Conservation (phyloP, 2,797 vertebrate species). For the Dicrostonyx torquatus region DNA sequence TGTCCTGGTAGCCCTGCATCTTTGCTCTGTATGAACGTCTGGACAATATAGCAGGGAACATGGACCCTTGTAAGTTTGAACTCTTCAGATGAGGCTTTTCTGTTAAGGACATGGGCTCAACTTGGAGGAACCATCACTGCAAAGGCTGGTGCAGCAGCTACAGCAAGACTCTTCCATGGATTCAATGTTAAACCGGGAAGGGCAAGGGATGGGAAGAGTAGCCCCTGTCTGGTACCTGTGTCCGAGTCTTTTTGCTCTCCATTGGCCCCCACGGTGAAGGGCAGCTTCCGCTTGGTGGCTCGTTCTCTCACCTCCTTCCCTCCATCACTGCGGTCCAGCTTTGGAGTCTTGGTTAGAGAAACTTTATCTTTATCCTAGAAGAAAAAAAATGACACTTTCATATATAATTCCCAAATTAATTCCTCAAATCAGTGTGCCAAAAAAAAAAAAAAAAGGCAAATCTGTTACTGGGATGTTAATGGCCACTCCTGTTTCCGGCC, state of each 20-base stretch:
- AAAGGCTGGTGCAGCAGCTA: not conserved
- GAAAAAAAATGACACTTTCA: conserved; percentile 69
- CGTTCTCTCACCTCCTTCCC: conserved; percentile 99
- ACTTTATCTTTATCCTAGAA: conserved; percentile 98
- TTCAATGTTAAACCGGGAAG: not conserved
- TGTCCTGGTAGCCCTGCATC: not conserved
- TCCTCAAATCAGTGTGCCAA: not conserved
- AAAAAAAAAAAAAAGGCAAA: no score
- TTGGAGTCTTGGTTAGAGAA: conserved; percentile 99
- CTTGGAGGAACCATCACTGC: not conserved
- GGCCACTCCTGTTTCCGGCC: not conserved
- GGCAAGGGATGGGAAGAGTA: not conserved
- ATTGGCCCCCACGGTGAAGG: conserved; percentile 98
- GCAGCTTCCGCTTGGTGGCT: conserved; percentile 96
- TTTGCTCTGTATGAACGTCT: not conserved
- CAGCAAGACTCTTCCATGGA: not conserved
- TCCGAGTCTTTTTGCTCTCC: conserved; percentile 99
- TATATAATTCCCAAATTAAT: not conserved
- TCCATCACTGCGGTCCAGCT: conserved; percentile 97
- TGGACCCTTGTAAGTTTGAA: not conserved
- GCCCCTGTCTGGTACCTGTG: conserved; percentile 89
- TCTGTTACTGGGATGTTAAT: not conserved
- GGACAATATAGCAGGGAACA: not conserved
- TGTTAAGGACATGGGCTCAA: not conserved
- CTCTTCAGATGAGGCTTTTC: not conserved